Evolutionary conservation across 2,888 invertebrate genomes (phyloP).

Genomic region (Eupithecia exiguata): DNA sequence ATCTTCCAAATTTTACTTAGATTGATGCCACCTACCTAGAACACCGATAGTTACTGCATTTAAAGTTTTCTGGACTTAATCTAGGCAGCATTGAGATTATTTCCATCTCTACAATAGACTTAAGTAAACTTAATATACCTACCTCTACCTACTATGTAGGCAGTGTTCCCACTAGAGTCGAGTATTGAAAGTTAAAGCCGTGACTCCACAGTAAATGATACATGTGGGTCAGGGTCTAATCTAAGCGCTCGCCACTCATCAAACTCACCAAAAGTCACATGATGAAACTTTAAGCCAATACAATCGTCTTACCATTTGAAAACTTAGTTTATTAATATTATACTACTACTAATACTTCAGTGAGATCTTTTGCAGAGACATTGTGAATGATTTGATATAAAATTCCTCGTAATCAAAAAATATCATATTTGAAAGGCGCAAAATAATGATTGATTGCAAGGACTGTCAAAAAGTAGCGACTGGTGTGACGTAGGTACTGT

Average conservation of each 20-base stretch:
- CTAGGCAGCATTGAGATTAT: background rate
- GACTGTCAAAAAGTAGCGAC: background rate
- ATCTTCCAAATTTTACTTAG: too few species aligned
- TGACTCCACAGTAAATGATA: constrained; percentile 20
- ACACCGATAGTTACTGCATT: too few species aligned
- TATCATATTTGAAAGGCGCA: background rate
- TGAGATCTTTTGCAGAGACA: background rate
- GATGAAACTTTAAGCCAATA: background rate
- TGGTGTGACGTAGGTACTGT: background rate
- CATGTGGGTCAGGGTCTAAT: constrained; percentile 25
- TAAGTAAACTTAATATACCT: background rate
- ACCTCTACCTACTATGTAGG: background rate
- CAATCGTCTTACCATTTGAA: background rate
- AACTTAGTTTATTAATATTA: background rate
- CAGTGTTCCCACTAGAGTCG: constrained; percentile 7
- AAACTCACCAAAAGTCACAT: background rate
- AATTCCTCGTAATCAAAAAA: background rate
- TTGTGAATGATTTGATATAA: background rate
- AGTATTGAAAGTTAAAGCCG: constrained; percentile 33
- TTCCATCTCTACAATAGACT: background rate
- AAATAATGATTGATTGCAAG: background rate
- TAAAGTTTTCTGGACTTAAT: background rate
- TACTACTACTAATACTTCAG: background rate
- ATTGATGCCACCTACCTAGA: too few species aligned
- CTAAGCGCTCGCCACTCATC: constrained; percentile 3